Conservation (phyloP, 2,797 vertebrate species). For the Cryptoprocta ferox region DNA sequence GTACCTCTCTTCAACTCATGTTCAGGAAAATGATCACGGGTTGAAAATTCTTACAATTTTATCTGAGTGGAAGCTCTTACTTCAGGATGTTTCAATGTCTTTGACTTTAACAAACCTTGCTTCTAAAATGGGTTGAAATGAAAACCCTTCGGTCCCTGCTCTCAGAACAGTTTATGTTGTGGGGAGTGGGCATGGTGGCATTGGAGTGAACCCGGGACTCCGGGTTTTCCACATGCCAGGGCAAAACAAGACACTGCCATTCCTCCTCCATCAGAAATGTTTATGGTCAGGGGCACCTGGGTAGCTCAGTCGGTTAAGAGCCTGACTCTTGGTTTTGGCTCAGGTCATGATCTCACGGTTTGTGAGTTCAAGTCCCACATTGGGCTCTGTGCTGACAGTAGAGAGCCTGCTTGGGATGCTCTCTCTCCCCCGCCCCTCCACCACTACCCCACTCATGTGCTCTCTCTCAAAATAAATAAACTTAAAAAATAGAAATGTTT, state of each 20-base stretch:
- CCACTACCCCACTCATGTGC: too few relatives aligned
- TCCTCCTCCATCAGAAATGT: neutral
- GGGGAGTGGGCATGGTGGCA: rapidly evolving
- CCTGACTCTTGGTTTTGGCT: too few relatives aligned
- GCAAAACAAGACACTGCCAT: neutral
- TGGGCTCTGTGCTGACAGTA: too few relatives aligned
- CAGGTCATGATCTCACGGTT: too few relatives aligned
- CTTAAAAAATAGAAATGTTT: too few relatives aligned
- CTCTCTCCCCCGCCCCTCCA: too few relatives aligned
- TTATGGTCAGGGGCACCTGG: too few relatives aligned
- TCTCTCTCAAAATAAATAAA: too few relatives aligned
- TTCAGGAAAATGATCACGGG: neutral
- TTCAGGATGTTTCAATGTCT: neutral
- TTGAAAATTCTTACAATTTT: neutral
- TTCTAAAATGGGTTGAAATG: neutral
- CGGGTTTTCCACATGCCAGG: neutral
- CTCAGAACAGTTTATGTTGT: neutral
- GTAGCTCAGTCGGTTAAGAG: too few relatives aligned
- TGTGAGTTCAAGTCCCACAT: too few relatives aligned
- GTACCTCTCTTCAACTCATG: neutral
- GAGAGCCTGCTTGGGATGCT: too few relatives aligned
- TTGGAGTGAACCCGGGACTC: too few relatives aligned
- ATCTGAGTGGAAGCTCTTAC: neutral
- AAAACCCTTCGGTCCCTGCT: neutral
- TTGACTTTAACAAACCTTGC: neutral